Base-by-base conservation (phyloP, 2,888 invertebrate species). In the Crepidodera aurea region DNA sequence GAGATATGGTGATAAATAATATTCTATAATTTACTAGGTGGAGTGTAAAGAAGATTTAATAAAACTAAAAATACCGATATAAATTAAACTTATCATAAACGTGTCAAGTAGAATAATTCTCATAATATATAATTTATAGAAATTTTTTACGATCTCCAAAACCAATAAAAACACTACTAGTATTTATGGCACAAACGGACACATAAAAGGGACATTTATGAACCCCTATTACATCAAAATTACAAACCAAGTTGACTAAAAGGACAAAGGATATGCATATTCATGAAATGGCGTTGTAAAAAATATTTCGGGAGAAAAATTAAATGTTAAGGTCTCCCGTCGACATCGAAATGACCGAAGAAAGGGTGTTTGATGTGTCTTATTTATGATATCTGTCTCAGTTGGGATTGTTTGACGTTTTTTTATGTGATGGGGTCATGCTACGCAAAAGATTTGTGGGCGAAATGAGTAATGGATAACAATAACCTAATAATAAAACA, bases 301-400 rank as follows among this genome's bases (percentile, higher is more conserved):
- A 51, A 51, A 51, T 51, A 51, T 51, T 53, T 25, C 39, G 37
- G 22, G 7, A 53, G 13, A 25, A 39, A 53, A 53, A 53, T 53
- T 53, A 53, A 53, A 53, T 15, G 39, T 25, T 37, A 12, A 39
- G 13, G 25, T 27, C 40, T 15, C 53, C 53, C 53, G 37, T 53
- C 15, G 53, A 37, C 39, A 40, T 2, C 12, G 22, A 53, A 53
- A 53, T 8, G 22, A 18, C 27, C 53, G 12, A 39, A 39, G 53
- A 53, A 53, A 25, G 39, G 37, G 53, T 27, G 53, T 39, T 25
- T 19, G 40, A 53, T 53, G 53, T 37, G 22, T 25, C 53, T 53
- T 53, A 53, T 53, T 53, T 53, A 53, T 40, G 53, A 53, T 37
- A 22, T 25, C 53, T 53, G 22, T 25, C 53, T 15, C 37, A 2